Base-by-base conservation (phyloP, 1,140 invertebrate species). In the Branchinecta lynchi region DNA sequence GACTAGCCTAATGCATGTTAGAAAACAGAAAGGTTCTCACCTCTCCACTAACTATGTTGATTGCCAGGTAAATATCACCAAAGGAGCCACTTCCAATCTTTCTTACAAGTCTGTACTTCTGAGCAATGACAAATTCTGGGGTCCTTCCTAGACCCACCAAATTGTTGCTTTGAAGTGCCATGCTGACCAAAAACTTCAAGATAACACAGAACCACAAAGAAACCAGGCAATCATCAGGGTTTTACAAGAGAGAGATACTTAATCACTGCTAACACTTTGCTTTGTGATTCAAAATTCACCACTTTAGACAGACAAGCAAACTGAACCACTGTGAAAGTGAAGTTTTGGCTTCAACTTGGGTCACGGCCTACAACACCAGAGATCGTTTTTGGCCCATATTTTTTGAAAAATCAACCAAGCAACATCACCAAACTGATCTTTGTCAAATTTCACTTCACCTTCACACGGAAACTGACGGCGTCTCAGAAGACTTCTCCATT, bases 21-120 rank as follows among this genome's bases (percentile, higher is more conserved):
- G 32, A 32, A 45, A 68, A 72, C 70, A 20, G 60, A 68, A 72
- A 65, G 70, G 43, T 45, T 65, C 72, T 83, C 82, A 90, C 89
- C 86, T 97, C 95, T 79, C 94, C 95, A 86, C 93, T 96, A 76
- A 87, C 85, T 76, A 94, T 87, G 83, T 96, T 97, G 80, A 97
- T 94, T 73, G 90, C 94, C 75, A 98, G 84, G 81, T 96, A 98
- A 78, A 99, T 98, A 81, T 98, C 96, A 77, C 96, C 96, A 81
- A 99, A 99, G 6, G 95, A 98, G 74, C 96, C 96, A 79, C 92
- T 95, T 78, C 92, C 96, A 77, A 99, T 98, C 84, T 96, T 96
- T 74, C 95, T 84, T 75, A 96, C 87, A 74, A 99, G 85, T 77
- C 93, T 87, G 81, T 98, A 98, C 81, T 95, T 94, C 75, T 86